Conservation (phyloP, 1,140 invertebrate genomes). For the Leptopilina clavipes region DNA sequence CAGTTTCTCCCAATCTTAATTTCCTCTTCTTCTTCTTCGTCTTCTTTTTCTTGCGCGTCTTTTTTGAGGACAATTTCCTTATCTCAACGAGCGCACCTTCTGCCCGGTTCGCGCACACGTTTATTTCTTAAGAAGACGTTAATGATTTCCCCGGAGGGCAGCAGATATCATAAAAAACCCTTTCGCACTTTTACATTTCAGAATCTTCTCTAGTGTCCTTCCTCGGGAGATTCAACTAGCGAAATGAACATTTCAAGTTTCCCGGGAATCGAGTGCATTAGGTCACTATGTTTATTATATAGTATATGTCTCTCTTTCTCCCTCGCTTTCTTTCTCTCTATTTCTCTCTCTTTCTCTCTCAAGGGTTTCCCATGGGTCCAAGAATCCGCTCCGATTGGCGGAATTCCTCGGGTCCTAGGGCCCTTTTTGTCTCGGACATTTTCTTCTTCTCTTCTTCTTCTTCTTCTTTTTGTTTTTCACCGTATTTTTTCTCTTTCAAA, state of each 20-base stretch:
- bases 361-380: conserved; percentile 23
- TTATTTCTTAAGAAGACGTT: neutral
- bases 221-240: neutral
- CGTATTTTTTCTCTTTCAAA: neutral
- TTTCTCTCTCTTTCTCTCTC: conserved; percentile 1
- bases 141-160: conserved; percentile 27
- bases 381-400: conserved; percentile 36
- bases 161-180: conserved; percentile 10
- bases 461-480: neutral
- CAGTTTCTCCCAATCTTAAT: neutral
- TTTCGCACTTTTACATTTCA: conserved; percentile 20
- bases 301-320: too few species aligned
- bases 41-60: too few species aligned
- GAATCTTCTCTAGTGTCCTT: neutral
- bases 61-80: too few species aligned
- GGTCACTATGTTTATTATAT: neutral
- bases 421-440: neutral
- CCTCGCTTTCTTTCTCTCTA: neutral
- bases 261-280: neutral
- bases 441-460: neutral
- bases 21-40: neutral
- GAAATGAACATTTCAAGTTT: neutral
- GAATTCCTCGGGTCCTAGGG: conserved; percentile 36
- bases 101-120: too few species aligned
- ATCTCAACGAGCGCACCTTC: too few species aligned